Evolutionary conservation across 2,888 invertebrate species (phyloP).

Genomic region (Torymus aiolomorphi): DNA sequence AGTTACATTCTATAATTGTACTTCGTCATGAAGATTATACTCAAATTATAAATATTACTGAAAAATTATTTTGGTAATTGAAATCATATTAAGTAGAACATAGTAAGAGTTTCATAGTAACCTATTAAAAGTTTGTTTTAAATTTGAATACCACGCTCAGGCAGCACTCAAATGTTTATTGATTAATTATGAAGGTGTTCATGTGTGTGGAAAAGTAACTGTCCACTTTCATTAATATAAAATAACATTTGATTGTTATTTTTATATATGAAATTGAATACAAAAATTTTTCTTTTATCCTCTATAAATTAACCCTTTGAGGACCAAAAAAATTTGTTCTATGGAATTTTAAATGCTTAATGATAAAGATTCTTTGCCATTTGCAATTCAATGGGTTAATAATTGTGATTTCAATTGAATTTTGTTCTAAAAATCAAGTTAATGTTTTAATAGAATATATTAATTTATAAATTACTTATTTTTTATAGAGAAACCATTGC

Average conservation of each 20-base stretch:
- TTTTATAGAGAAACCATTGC: constrained; percentile 88
- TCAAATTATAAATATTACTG: too few relatives aligned
- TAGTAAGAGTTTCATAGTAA: too few relatives aligned
- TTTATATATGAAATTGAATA: constrained; percentile 9
- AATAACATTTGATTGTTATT: neutral
- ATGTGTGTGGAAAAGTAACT: constrained; percentile 66
- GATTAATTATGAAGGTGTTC: constrained; percentile 65
- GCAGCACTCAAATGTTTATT: constrained; percentile 64
- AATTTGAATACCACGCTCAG: constrained; percentile 62
- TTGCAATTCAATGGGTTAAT: too few relatives aligned
- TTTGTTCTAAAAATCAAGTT: too few relatives aligned
- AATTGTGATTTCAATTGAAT: too few relatives aligned
- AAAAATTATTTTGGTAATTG: too few relatives aligned
- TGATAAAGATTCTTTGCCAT: neutral
- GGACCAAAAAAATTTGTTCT: too few relatives aligned
- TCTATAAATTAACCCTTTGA: neutral
- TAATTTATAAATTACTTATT: neutral
- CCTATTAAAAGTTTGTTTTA: too few relatives aligned
- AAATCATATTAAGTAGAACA: too few relatives aligned
- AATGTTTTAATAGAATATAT: neutral
- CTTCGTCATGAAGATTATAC: too few relatives aligned
- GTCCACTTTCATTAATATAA: constrained; percentile 58
- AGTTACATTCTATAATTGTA: too few relatives aligned
- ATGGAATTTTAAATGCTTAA: neutral
- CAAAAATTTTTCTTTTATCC: neutral